Evolutionary conservation across 2,888 invertebrate species (phyloP), one percentile per base, ranked within the genome.

Genomic region (Pseudococcus viburni): DNA sequence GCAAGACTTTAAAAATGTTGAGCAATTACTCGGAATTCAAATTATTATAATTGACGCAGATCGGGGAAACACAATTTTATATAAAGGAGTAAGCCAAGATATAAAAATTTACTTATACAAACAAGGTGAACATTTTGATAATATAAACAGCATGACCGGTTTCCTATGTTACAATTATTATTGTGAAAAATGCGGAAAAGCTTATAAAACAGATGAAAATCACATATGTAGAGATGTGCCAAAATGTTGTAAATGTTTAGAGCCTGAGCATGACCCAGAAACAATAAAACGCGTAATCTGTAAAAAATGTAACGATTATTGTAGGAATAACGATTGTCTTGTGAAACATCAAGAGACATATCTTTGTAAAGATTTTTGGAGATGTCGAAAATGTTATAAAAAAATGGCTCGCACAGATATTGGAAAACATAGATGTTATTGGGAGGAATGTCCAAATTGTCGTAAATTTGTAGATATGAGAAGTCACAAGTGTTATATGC

Each of bases 181-280:
- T 51, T 85, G 85, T n/a, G 85, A 59, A 8, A 85, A 85, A 64
- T 85, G 85, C 59, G 5, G 8, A 11, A 85, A 51, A 59, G 55
- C 11, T 9, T 85, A 85, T 22, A 17, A 85, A 22, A 55, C n/a
- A n/a, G n/a, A 85, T 64, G 59, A 64, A 26, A 26, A 85, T n/a
- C 64, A 64, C n/a, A 6, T 39, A 6, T 39, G 39, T 39, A 39
- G 39, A 6, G 39, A 39, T 39, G 39, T 39, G n/a, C n/a, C n/a
- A n/a, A n/a, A n/a, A 7, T 39, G 39, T 6, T 39, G 6, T 6
- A 5, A 5, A 39, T 80, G 80, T 26, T 33, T 11, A 8, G 42
- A 33, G n/a, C n/a, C n/a, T 17, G 80, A 80, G n/a, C 80, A 80
- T 12, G 17, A 80, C 12, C 6, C 19, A 15, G 17, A 33, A 3